Base-by-base conservation (phyloP, 2,113 vertebrate genomes). In the Otocyon megalotis region DNA sequence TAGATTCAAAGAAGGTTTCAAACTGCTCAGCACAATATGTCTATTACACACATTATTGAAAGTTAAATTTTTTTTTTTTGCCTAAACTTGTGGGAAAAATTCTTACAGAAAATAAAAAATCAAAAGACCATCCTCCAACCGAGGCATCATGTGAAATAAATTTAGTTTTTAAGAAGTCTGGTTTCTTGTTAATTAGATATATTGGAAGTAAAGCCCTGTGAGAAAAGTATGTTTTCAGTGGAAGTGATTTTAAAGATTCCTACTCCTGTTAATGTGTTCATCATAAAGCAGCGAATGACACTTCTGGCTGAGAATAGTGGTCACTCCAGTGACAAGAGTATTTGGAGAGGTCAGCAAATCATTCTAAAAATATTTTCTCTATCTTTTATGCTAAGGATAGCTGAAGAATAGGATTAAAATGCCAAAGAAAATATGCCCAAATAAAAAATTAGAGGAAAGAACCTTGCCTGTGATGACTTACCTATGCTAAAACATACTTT, bases 121-220 rank as follows among this genome's bases (percentile, higher is more conserved):
- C 20, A 53, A 96, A 83, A 28, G 74, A n/a, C 1, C 9, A 17
- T 67, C 48, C 54, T 58, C 50, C 72, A 93, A 67, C n/a, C n/a
- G 35, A 53, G 53, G 17, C n/a, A 13, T 16, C 37, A 48, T 20
- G 32, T 28, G 26, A n/a, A 35, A 69, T 65, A 65, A 35, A 62
- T 69, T 58, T n/a, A 26, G 48, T 83, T 69, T 91, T 74, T 62
- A 81, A 90, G 81, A 84, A 90, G 37, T 37, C 84, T 88, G 80
- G 58, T n/a, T 90, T 71, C 84, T 90, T 76, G 13, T n/a, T 89
- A 94, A 83, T 60, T 65, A 65, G 67, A 28, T 20, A 37, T 13
- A 28, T 30, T 26, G 16, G 56, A 48, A 8, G 50, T 12, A 3
- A 62, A 82, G 5, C 15, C 7, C 11, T 3, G 5, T 5, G 72